Conservation (phyloP, 2,113 vertebrate genomes). For the Gasterosteus aculeatus region DNA sequence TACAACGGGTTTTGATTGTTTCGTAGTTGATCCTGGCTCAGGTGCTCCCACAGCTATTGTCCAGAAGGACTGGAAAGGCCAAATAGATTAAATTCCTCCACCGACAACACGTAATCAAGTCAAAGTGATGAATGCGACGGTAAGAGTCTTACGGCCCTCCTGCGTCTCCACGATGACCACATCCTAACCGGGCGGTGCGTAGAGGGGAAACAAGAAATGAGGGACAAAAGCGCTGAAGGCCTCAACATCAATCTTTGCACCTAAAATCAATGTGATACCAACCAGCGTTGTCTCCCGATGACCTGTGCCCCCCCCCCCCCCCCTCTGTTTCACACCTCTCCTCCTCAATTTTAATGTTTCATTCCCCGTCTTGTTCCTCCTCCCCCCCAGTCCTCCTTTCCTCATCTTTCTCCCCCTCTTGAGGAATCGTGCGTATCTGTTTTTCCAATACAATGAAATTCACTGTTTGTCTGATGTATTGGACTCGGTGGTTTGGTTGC, state of each 20-base stretch:
- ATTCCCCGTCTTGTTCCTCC: conserved; percentile 45
- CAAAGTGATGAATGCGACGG: conserved; percentile 28
- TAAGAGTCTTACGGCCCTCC: background rate
- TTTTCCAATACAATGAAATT: conserved; percentile 66
- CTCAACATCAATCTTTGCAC: conserved; percentile 58
- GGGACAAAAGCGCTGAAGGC: conserved; percentile 28
- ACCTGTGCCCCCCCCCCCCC: conserved; percentile 23
- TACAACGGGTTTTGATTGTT: conserved; percentile 9
- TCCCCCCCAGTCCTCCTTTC: conserved; percentile 11
- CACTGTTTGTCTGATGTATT: conserved; percentile 62
- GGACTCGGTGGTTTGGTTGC: conserved; percentile 37
- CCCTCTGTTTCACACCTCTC: conserved; percentile 41
- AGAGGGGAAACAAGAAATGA: background rate
- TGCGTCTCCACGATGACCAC: conserved; percentile 35
- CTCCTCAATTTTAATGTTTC: conserved; percentile 28
- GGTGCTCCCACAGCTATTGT: background rate
- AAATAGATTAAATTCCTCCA: conserved; percentile 16
- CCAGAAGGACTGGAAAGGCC: conserved; percentile 8
- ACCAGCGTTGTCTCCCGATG: conserved; percentile 39
- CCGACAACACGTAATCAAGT: conserved; percentile 32
- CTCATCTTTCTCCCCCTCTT: conserved; percentile 31
- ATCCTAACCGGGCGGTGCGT: conserved; percentile 25
- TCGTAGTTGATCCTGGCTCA: background rate
- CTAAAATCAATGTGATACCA: conserved; percentile 62
- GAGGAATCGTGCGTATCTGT: conserved; percentile 56